Conservation (phyloP, 2,113 vertebrate species). For the Corynorhinus townsendii region DNA sequence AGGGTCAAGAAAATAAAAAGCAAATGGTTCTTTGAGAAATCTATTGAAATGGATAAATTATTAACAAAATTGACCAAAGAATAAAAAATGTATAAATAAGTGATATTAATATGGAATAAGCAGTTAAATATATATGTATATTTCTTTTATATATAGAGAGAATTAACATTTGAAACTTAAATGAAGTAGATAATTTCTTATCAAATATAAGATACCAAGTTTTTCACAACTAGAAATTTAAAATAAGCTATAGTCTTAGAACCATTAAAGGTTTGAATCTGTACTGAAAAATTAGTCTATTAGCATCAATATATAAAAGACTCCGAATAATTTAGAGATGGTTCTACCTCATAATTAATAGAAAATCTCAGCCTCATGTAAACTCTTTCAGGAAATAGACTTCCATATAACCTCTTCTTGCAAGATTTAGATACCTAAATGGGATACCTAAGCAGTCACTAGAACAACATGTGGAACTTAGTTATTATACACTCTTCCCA, state of each 20-base stretch:
- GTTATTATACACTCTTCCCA: background rate
- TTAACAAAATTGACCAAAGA: background rate
- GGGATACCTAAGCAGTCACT: background rate
- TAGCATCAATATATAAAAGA: background rate
- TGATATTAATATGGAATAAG: background rate
- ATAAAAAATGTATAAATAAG: background rate
- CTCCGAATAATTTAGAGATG: background rate
- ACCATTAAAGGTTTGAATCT: background rate
- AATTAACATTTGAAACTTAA: background rate
- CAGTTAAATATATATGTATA: background rate
- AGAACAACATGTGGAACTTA: background rate
- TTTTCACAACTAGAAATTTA: background rate
- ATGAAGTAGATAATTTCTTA: background rate
- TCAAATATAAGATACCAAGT: background rate
- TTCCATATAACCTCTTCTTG: background rate
- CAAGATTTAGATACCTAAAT: background rate
- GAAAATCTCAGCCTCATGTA: background rate
- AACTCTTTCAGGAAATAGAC: background rate
- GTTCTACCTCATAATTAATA: background rate
- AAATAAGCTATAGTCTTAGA: background rate
- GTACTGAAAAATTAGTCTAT: background rate
- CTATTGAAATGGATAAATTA: background rate
- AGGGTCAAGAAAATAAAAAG: background rate
- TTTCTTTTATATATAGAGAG: background rate
- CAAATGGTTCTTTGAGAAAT: background rate